Evolutionary conservation across 2,797 vertebrate genomes (phyloP).

Genomic region (Leuciscus waleckii): DNA sequence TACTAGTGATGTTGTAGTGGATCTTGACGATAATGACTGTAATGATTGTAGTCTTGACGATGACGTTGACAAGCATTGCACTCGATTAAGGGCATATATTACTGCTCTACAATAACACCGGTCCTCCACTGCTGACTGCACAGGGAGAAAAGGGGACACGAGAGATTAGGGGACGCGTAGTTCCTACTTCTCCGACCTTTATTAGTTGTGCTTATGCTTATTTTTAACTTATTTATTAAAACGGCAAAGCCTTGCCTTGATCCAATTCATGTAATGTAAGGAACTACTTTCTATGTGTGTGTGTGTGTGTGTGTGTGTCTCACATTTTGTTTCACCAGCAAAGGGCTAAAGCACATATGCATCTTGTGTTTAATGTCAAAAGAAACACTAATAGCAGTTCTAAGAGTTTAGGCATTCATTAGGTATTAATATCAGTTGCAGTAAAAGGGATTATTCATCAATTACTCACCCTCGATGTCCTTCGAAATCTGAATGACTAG

Average conservation of each 20-base stretch:
- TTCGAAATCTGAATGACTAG: not conserved
- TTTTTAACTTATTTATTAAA: constrained; percentile 59
- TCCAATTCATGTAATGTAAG: constrained; percentile 44
- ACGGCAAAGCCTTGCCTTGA: constrained; percentile 36
- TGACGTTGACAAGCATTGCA: constrained; percentile 61
- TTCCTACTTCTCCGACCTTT: constrained; percentile 25
- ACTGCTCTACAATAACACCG: constrained; percentile 59
- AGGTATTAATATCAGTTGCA: not conserved
- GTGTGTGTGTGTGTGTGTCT: constrained; percentile 25
- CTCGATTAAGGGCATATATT: constrained; percentile 51
- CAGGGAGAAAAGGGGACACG: constrained; percentile 34
- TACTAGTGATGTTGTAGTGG: constrained; percentile 39
- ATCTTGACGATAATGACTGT: constrained; percentile 40
- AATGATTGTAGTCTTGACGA: constrained; percentile 44
- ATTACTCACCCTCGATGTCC: not conserved
- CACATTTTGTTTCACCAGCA: constrained; percentile 61
- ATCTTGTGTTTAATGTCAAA: constrained; percentile 65
- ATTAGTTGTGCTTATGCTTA: constrained; percentile 53
- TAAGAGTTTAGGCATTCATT: constrained; percentile 64
- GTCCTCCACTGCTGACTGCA: constrained; percentile 45
- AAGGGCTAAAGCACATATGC: constrained; percentile 78
- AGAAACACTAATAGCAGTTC: constrained; percentile 65
- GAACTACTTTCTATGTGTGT: constrained; percentile 50
- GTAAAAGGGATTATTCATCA: constrained; percentile 15
- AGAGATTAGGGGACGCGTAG: not conserved